Conservation (phyloP, 2,113 vertebrate species). For the Oriolus oriolus region DNA sequence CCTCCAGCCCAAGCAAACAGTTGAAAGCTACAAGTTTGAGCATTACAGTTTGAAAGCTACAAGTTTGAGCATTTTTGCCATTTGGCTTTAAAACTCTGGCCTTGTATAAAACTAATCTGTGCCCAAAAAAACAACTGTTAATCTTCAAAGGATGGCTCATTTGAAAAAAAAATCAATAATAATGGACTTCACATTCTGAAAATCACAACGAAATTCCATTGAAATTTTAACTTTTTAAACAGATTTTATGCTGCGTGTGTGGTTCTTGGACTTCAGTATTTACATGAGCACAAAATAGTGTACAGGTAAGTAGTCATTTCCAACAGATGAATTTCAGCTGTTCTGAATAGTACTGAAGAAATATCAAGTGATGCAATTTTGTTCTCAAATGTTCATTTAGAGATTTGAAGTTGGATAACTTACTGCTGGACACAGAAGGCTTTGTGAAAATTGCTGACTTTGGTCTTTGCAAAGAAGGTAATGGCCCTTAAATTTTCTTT, state of each 20-base stretch:
- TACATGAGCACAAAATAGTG: slow-evolving; percentile 98
- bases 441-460: slow-evolving; percentile 99
- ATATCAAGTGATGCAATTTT: not conserved
- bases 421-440: slow-evolving; percentile 95
- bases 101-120: not conserved
- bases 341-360: not conserved
- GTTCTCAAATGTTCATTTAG: slow-evolving; percentile 69
- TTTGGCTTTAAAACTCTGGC: not conserved
- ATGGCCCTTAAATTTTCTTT: not conserved
- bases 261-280: slow-evolving; percentile 94
- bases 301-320: slow-evolving; percentile 84
- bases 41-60: not conserved
- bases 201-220: not conserved
- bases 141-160: not conserved
- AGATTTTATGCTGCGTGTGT: slow-evolving; percentile 98
- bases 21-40: not conserved
- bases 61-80: not conserved
- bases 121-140: not conserved
- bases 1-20: not conserved
- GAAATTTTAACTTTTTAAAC: slow-evolving; percentile 11
- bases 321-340: not conserved
- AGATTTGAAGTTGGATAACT: slow-evolving; percentile 97
- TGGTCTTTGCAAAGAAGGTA: slow-evolving; percentile 99
- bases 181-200: not conserved
- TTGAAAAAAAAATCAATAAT: not conserved